Evolutionary conservation across 2,797 vertebrate species (phyloP).

Genomic region (Echeneis naucrates): DNA sequence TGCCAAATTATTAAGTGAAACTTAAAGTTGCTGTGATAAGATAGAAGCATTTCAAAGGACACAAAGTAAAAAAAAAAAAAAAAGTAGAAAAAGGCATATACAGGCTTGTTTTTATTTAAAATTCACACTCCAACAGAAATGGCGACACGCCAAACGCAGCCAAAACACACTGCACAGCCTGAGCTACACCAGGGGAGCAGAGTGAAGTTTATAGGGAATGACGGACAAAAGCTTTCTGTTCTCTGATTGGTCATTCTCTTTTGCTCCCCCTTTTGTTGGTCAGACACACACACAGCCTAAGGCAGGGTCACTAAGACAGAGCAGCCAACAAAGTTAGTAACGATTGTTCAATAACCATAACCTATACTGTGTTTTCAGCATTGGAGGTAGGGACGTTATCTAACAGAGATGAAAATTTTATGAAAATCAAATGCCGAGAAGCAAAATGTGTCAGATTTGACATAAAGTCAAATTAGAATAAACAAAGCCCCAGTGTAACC

Average conservation of each 20-base stretch:
- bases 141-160: background rate
- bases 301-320: conserved; percentile 56
- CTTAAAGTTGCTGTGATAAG: background rate
- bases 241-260: conserved; percentile 50
- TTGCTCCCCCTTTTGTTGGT: conserved; percentile 10
- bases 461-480: conserved; percentile 17
- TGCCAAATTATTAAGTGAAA: no score
- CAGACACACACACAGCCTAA: conserved; percentile 38
- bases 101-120: conserved; percentile 18
- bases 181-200: conserved; percentile 35
- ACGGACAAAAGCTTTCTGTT: conserved; percentile 58
- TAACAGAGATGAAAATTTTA: conserved; percentile 29
- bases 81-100: no score
- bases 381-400: conserved; percentile 33
- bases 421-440: conserved; percentile 17
- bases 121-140: background rate
- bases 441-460: background rate
- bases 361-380: conserved; percentile 37
- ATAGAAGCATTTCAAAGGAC: background rate
- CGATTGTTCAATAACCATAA: conserved; percentile 62
- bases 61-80: conserved; percentile 1
- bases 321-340: conserved; percentile 66
- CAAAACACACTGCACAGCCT: background rate
- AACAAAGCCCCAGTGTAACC: no score
- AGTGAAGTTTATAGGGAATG: conserved; percentile 61